Base-by-base conservation (phyloP, 2,888 invertebrate species). In the Aphodius granarius region DNA sequence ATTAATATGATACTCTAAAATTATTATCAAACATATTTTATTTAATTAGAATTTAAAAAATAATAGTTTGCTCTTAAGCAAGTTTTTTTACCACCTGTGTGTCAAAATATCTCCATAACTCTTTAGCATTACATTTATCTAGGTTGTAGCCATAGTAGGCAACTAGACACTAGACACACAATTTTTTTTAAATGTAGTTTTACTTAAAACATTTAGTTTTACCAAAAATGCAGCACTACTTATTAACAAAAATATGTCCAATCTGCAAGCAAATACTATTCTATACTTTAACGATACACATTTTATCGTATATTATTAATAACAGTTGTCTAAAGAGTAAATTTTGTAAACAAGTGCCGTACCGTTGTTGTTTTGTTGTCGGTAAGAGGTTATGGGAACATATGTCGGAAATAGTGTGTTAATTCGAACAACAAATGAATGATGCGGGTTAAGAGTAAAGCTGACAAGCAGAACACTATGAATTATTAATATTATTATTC, bases 281-380 rank as follows among this genome's bases (percentile, higher is more conserved):
- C 43, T 43, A 43, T 43, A 43, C 43, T 43, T 43, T 43, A 43
- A 43, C 43, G 43, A 43, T 13, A 43, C 43, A 43, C 43, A 43
- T 13, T 43, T 43, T 43, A n/a, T n/a, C n/a, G n/a, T 3, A 13
- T 9, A 6, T 9, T 43, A 43, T 43, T 43, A 43, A 43, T 1
- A 43, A 43, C 43, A 43, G 43, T 43, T 13, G 43, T 68, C 77
- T 64, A 75, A 75, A 77, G 22, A 64, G 63, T 64, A 73, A 77
- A 77, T 77, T 77, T 75, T 71, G 75, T 77, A 75, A 65, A 73
- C 77, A 83, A 87, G 86, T 86, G 86, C 87, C 87, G 83, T 86
- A 86, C 87, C 86, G 86, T 83, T 81, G 79, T 78, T 77, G 74
- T 76, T 78, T 78, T 74, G 43, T 43, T 43, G 43, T 80, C 78